phyloP scores from a whole-genome alignment of 2,888 invertebrate species.

The Branchellion lobata region DNA sequence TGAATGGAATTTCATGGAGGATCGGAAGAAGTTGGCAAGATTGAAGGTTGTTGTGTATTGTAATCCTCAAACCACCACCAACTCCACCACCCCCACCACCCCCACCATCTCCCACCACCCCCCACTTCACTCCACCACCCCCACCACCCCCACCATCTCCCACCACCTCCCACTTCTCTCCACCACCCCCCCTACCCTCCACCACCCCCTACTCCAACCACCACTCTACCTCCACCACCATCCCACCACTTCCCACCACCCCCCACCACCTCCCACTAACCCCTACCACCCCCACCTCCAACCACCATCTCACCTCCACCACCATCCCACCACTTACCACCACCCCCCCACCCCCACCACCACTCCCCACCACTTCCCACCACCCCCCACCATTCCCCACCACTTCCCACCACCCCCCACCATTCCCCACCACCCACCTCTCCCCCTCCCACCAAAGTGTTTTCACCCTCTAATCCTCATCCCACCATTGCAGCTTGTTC shows the following conservation, averaged over 20 bases:
- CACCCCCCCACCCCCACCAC: background rate
- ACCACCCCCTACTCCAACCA: background rate
- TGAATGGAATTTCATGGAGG: too few relatives aligned
- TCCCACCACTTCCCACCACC: background rate
- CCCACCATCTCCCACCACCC: too few relatives aligned
- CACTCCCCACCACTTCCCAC: background rate
- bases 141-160: background rate
- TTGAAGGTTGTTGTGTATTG: too few relatives aligned
- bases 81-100: background rate
- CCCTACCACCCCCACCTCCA: background rate
- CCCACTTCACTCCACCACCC: background rate
- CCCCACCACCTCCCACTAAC: background rate
- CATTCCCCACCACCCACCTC: background rate
- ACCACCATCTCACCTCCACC: background rate
- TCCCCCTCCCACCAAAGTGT: background rate
- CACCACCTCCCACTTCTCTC: background rate
- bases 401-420: background rate
- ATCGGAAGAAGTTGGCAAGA: too few relatives aligned
- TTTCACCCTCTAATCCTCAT: background rate
- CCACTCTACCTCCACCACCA: background rate
- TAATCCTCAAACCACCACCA: too few relatives aligned
- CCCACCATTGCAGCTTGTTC: background rate
- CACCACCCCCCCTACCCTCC: background rate
- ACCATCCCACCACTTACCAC: background rate
- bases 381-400: background rate